phyloP scores from a whole-genome alignment of 2,888 invertebrate species.

The Archips xylosteana region DNA sequence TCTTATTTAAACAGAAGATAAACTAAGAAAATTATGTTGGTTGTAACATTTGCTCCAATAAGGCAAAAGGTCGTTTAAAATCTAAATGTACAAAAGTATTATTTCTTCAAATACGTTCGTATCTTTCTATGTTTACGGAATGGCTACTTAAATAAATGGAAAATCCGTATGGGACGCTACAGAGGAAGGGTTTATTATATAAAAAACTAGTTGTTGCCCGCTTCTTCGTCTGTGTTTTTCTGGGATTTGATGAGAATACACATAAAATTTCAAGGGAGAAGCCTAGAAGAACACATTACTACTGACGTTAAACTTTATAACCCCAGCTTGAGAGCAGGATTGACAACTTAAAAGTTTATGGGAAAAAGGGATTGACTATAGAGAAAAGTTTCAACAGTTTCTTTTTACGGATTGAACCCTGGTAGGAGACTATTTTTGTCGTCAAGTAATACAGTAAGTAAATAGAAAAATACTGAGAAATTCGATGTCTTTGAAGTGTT shows the following conservation, averaged over 20 bases:
- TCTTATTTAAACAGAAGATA: no score
- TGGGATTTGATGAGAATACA: no score
- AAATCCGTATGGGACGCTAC: background rate
- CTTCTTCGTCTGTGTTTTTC: no score
- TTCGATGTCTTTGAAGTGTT: constrained; percentile 23
- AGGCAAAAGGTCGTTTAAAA: background rate
- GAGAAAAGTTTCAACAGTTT: background rate
- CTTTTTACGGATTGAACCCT: no score
- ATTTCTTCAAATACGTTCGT: background rate
- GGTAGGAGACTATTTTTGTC: background rate
- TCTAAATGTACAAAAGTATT: background rate
- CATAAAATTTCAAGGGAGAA: no score
- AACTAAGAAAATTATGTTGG: background rate
- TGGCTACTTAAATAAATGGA: constrained; percentile 2
- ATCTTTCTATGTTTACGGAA: background rate
- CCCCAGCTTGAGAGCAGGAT: background rate
- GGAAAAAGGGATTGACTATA: background rate
- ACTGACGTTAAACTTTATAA: background rate
- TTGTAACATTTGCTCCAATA: background rate
- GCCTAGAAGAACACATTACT: no score
- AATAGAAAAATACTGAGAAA: constrained; percentile 9
- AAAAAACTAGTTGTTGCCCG: no score
- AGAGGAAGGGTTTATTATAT: background rate
- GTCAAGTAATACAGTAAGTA: background rate
- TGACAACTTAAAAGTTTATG: no score